phyloP scores from a whole-genome alignment of 2,888 invertebrate genomes.

The Protophormia terraenovae region DNA sequence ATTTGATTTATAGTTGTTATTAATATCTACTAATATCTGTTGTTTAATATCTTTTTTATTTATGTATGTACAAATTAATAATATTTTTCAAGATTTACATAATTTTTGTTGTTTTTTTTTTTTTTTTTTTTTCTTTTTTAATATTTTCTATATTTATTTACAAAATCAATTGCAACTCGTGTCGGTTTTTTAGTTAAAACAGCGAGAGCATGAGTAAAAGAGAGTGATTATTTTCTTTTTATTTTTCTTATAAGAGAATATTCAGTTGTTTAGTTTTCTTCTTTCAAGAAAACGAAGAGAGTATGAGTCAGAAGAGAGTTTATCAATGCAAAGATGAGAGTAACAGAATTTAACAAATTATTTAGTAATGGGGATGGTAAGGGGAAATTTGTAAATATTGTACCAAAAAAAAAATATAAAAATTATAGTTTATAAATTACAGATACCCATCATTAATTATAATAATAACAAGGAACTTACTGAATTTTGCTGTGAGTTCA shows the following conservation, averaged over 20 bases:
- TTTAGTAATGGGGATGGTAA: neutral
- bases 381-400: neutral
- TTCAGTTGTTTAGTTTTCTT: neutral
- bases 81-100: neutral
- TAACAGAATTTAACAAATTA: constrained; percentile 2
- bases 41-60: neutral
- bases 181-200: constrained; percentile 46
- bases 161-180: constrained; percentile 62
- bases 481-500: no score
- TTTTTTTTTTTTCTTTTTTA: neutral
- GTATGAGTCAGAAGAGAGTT: neutral
- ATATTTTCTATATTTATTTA: constrained; percentile 43
- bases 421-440: no score
- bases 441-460: no score
- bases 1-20: constrained; percentile 22
- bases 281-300: neutral
- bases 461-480: no score
- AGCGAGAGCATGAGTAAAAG: constrained; percentile 39
- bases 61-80: constrained; percentile 14
- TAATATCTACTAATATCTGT: neutral
- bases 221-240: neutral
- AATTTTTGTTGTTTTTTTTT: neutral
- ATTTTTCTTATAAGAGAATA: constrained; percentile 15
- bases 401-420: neutral
- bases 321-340: neutral